phyloP scores from a whole-genome alignment of 2,113 vertebrate species.

The Oceanites oceanicus region DNA sequence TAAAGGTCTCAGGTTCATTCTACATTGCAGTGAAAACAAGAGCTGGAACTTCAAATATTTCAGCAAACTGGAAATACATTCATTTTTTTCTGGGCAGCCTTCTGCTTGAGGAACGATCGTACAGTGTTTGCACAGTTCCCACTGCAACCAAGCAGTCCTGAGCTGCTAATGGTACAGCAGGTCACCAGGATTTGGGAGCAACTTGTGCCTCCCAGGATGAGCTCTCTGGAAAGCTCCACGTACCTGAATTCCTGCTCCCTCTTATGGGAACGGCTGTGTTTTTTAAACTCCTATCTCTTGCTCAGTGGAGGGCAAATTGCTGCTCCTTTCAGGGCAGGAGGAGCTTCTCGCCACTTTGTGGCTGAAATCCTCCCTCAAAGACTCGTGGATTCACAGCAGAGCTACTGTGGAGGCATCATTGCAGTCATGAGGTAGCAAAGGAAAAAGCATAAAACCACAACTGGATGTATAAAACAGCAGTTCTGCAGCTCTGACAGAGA shows the following conservation, averaged over 20 bases:
- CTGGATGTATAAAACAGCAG: neutral
- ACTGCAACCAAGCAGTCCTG: fast-evolving
- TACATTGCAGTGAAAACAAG: neutral
- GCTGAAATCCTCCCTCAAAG: neutral
- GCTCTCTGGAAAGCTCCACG: neutral
- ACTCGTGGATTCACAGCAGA: neutral
- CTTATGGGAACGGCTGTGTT: fast-evolving
- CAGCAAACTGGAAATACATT: neutral
- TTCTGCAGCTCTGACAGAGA: neutral
- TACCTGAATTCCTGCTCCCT: neutral
- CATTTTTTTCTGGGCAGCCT: neutral
- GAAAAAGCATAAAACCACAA: neutral
- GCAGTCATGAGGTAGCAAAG: neutral
- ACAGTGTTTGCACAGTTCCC: neutral
- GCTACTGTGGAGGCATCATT: neutral
- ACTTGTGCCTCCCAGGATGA: neutral
- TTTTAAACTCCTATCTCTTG: neutral
- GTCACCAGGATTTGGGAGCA: neutral
- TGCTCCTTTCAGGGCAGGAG: neutral
- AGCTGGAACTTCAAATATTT: neutral
- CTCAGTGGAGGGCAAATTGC: neutral
- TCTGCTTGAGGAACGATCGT: neutral
- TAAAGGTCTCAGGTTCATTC: neutral
- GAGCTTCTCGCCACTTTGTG: neutral
- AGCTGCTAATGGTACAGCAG: fast-evolving